A percentile compares a stretch with the other conserved stretches of the same genome.
phyloP scores from a whole-genome alignment of 1,140 invertebrate genomes.

The Drosophila triauraria region DNA sequence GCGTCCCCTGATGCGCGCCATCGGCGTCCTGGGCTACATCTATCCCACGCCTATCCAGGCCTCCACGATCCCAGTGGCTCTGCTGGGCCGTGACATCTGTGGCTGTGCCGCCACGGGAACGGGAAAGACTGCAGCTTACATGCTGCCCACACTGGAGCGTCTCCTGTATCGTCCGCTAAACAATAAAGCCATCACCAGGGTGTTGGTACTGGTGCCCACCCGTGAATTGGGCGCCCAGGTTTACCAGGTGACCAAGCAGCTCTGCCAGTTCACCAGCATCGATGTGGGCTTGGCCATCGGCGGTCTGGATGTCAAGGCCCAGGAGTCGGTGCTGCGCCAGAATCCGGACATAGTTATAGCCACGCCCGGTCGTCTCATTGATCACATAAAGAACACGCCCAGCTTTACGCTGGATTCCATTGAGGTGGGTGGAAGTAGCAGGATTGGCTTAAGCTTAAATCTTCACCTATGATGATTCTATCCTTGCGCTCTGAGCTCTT shows the following conservation, averaged over 20 bases:
- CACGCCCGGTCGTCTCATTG: constrained; percentile 98
- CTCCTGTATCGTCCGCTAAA: constrained; percentile 91
- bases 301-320: constrained; percentile 96
- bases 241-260: constrained; percentile 96
- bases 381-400: constrained; percentile 89
- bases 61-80: constrained; percentile 96
- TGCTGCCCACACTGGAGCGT: constrained; percentile 98
- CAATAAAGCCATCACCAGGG: constrained; percentile 90
- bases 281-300: constrained; percentile 94
- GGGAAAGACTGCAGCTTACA: constrained; percentile 99
- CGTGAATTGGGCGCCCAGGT: constrained; percentile 97
- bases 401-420: constrained; percentile 95
- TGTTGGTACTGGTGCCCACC: constrained; percentile 97
- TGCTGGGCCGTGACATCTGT: constrained; percentile 88
- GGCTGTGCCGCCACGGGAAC: constrained; percentile 94
- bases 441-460: neutral
- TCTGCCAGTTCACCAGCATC: constrained; percentile 94
- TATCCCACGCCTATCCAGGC: constrained; percentile 99
- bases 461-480: constrained; percentile 61
- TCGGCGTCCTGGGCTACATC: constrained; percentile 94
- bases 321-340: constrained; percentile 94
- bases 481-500: constrained; percentile 84
- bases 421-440: constrained; percentile 89
- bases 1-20: constrained; percentile 94
- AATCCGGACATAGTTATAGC: constrained; percentile 99